Conservation (phyloP, 2,113 vertebrate genomes). For the Stomatorhinus ivindoensis region DNA sequence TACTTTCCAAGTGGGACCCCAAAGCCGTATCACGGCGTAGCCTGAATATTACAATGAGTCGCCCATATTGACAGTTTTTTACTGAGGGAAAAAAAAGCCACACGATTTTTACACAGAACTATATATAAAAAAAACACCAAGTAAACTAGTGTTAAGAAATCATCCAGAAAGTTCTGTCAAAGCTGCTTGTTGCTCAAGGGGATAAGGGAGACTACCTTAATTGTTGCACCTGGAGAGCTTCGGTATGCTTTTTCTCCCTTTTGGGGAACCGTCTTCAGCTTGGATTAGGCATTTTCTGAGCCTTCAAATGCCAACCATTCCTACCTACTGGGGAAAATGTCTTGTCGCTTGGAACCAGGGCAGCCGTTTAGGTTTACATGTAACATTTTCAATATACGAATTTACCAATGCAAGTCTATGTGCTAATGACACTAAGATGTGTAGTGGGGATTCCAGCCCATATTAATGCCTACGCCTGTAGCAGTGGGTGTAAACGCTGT, state of each 20-base stretch:
- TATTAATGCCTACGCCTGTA: constrained; percentile 11
- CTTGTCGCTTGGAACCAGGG: background rate
- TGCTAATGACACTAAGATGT: background rate
- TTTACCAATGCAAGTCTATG: constrained; percentile 14
- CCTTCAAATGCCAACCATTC: background rate
- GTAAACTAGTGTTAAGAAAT: constrained; percentile 28
- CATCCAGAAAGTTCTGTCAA: background rate
- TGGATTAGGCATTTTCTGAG: background rate
- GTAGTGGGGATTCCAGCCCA: constrained; percentile 11
- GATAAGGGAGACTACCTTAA: constrained; percentile 2
- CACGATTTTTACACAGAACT: constrained; percentile 30
- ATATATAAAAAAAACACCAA: constrained; percentile 37
- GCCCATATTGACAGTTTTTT: constrained; percentile 12
- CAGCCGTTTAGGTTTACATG: background rate
- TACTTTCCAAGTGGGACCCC: too few species aligned
- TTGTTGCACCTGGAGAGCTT: background rate
- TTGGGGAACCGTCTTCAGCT: background rate
- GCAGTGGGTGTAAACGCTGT: constrained; percentile 30
- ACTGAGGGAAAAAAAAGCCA: constrained; percentile 34
- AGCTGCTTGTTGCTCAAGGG: background rate
- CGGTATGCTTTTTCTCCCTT: background rate
- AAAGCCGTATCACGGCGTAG: background rate
- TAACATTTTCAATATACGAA: constrained; percentile 7
- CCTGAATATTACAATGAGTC: background rate
- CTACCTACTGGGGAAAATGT: background rate